Percentiles rank a stretch among this genome's conserved stretches.
Evolutionary conservation across 2,113 vertebrate genomes (phyloP).

Genomic region (Anser cygnoides): DNA sequence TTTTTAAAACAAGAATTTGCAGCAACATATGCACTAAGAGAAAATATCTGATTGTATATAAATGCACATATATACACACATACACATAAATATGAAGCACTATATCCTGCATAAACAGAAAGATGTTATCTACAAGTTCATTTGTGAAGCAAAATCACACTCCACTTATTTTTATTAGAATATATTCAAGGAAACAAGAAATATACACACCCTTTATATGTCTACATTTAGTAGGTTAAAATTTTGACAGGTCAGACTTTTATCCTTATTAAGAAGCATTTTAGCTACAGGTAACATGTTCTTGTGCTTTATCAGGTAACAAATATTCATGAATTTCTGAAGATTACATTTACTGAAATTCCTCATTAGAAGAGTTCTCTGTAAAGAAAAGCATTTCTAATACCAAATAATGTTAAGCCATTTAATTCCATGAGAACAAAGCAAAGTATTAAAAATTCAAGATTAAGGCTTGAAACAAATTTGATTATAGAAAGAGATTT

Average conservation of each 20-base stretch:
- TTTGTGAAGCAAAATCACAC: conserved; percentile 13
- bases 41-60: background rate
- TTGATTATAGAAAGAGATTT: background rate
- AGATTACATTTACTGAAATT: background rate
- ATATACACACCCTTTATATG: background rate
- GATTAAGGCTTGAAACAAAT: background rate
- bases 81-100: background rate
- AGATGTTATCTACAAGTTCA: background rate
- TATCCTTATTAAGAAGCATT: conserved; percentile 8
- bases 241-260: conserved; percentile 11
- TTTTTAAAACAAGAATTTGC: background rate
- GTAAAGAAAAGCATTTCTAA: background rate
- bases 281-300: background rate
- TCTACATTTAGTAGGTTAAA: conserved; percentile 12
- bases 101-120: background rate
- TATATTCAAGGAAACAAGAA: conserved; percentile 4
- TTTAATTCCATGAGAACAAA: background rate
- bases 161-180: conserved; percentile 12
- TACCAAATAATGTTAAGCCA: background rate
- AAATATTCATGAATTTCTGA: background rate
- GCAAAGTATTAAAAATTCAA: background rate
- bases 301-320: background rate
- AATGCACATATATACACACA: background rate
- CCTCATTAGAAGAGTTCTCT: conserved; percentile 1
- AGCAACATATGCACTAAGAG: background rate